Percentiles rank a stretch among this genome's conserved stretches.
Evolutionary conservation across 2,797 vertebrate genomes (phyloP).

Genomic region (Pelodytes ibericus): DNA sequence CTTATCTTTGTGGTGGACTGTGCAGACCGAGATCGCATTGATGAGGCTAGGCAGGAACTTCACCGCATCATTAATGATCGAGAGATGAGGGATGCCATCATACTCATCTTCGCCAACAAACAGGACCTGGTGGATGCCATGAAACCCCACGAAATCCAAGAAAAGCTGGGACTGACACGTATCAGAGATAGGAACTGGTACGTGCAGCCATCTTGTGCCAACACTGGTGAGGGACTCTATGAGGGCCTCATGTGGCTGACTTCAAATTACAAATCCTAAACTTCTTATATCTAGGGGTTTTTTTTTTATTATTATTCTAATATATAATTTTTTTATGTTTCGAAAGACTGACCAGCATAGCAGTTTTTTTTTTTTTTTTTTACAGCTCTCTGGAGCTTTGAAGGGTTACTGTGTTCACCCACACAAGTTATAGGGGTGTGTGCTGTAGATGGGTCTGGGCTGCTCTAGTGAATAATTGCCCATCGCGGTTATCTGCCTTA

Average conservation of each 20-base stretch:
- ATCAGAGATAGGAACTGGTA: constrained; percentile 66
- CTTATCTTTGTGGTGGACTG: constrained; percentile 64
- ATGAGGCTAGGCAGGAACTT: constrained; percentile 52
- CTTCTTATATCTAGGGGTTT: constrained; percentile 15
- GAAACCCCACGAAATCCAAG: constrained; percentile 64
- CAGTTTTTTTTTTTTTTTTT: constrained; percentile 5
- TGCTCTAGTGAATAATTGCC: constrained; percentile 5
- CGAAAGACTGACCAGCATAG: constrained; percentile 31
- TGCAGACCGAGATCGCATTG: constrained; percentile 54
- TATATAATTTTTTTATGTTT: constrained; percentile 40
- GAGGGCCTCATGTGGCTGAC: constrained; percentile 65
- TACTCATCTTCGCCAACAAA: constrained; percentile 64
- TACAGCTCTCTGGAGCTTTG: constrained; percentile 15
- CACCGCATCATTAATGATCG: constrained; percentile 57
- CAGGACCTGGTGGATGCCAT: constrained; percentile 64
- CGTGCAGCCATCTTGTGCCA: constrained; percentile 63
- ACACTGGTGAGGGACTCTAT: constrained; percentile 62
- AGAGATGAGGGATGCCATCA: constrained; percentile 62
- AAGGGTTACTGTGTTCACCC: constrained; percentile 24
- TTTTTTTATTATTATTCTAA: constrained; percentile 35
- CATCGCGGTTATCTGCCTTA: constrained; percentile 41
- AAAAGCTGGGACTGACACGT: constrained; percentile 62
- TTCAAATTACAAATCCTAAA: constrained; percentile 65
- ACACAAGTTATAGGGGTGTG: constrained; percentile 13
- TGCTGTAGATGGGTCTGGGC: constrained; percentile 2